Percentiles rank a stretch among this genome's conserved stretches.
phyloP scores from a whole-genome alignment of 2,113 vertebrate species.

The Passer domesticus region DNA sequence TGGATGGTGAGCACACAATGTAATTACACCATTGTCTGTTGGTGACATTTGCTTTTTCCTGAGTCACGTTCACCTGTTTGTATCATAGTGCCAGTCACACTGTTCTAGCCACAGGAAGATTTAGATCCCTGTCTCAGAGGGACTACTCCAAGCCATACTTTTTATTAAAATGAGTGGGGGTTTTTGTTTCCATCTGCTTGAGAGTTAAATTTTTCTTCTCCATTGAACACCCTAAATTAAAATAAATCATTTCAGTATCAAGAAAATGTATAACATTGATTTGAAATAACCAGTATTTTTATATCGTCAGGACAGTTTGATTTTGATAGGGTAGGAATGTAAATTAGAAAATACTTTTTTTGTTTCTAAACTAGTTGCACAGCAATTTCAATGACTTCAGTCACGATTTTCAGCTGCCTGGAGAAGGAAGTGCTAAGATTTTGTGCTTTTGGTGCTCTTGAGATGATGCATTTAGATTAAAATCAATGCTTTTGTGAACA shows the following conservation, averaged over 20 bases:
- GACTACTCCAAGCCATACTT: background rate
- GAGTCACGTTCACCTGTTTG: accelerated
- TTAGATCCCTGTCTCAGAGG: background rate
- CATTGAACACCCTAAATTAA: background rate
- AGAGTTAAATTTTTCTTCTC: background rate
- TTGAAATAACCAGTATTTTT: background rate
- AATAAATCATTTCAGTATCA: background rate
- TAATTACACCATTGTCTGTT: background rate
- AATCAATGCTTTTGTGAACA: background rate
- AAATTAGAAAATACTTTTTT: background rate
- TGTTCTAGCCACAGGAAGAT: background rate
- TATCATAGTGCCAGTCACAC: background rate
- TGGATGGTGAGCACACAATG: background rate
- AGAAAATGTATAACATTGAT: background rate
- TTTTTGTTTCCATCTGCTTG: background rate
- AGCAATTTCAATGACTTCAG: background rate
- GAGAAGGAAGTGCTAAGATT: background rate
- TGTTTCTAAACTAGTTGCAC: background rate
- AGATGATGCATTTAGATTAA: background rate
- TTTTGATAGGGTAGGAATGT: background rate
- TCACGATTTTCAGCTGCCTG: background rate
- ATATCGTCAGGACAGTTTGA: background rate
- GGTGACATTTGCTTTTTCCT: background rate
- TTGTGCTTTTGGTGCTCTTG: background rate
- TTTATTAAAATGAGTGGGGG: accelerated